Percentiles rank a stretch among this genome's conserved stretches.
Evolutionary conservation across 1,140 invertebrate genomes (phyloP).

Genomic region (Zaprionus gabonicus): DNA sequence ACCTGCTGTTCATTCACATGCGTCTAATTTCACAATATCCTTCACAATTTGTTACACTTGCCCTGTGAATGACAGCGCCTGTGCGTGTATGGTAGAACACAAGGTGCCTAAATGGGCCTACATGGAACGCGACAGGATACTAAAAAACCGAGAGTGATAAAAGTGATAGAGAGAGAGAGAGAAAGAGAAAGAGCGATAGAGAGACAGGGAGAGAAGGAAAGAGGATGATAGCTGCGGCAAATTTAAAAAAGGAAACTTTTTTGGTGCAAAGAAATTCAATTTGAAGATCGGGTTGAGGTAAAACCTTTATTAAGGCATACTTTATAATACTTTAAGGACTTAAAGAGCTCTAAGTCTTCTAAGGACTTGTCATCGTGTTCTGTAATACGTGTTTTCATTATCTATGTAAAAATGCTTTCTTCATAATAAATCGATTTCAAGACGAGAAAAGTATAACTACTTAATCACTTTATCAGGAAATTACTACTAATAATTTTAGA

Average conservation of each 20-base stretch:
- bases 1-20: conserved; percentile 65
- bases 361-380: too few relatives aligned
- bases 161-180: not conserved
- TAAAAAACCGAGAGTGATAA: conserved; percentile 4
- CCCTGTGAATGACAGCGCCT: conserved; percentile 26
- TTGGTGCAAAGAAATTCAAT: too few relatives aligned
- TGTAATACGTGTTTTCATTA: too few relatives aligned
- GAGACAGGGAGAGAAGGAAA: not conserved
- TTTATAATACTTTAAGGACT: too few relatives aligned
- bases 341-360: accelerated
- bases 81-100: not conserved
- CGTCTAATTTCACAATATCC: conserved; percentile 28
- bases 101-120: conserved; percentile 3
- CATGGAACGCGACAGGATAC: not conserved
- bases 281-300: too few relatives aligned
- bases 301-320: too few relatives aligned
- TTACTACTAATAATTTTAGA: too few relatives aligned
- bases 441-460: too few relatives aligned
- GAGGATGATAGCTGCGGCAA: not conserved
- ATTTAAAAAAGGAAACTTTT: not conserved
- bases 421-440: too few relatives aligned
- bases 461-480: too few relatives aligned
- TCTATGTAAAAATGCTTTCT: too few relatives aligned
- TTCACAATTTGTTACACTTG: conserved; percentile 71
- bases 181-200: too few relatives aligned